Conservation (phyloP, 2,113 vertebrate genomes). For the Melanerpes formicivorus region DNA sequence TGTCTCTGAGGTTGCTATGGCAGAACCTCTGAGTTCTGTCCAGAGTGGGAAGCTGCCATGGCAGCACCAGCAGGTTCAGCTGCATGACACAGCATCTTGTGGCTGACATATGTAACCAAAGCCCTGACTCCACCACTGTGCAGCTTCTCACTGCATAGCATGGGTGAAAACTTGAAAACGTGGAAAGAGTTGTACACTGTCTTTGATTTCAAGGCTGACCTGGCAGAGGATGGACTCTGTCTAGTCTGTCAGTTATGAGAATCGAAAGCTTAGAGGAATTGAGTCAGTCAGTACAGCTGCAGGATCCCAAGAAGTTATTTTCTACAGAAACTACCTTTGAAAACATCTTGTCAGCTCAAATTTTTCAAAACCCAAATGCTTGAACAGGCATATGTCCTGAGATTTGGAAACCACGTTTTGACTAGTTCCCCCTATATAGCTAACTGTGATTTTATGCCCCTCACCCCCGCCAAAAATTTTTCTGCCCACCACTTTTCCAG, state of each 20-base stretch:
- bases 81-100: fast-evolving
- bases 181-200: neutral
- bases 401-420: neutral
- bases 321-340: neutral
- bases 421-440: neutral
- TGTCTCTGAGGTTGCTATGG: neutral
- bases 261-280: neutral
- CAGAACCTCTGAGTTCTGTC: neutral
- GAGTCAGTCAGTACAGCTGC: neutral
- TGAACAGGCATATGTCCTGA: neutral
- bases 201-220: neutral
- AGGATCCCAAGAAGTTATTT: neutral
- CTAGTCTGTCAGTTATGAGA: neutral
- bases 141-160: neutral
- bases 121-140: neutral
- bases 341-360: neutral
- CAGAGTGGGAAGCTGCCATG: fast-evolving
- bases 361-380: neutral
- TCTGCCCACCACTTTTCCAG: neutral
- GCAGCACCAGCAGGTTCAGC: neutral
- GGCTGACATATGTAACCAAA: fast-evolving
- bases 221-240: neutral
- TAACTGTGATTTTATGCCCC: neutral
- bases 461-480: neutral
- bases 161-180: neutral